Percentiles rank a stretch among this genome's conserved stretches.
These are phyloP conservation scores for Urocitellus parryii DNA, from an alignment of 2,113 vertebrate species.

Conservation along the genomic window DNA sequence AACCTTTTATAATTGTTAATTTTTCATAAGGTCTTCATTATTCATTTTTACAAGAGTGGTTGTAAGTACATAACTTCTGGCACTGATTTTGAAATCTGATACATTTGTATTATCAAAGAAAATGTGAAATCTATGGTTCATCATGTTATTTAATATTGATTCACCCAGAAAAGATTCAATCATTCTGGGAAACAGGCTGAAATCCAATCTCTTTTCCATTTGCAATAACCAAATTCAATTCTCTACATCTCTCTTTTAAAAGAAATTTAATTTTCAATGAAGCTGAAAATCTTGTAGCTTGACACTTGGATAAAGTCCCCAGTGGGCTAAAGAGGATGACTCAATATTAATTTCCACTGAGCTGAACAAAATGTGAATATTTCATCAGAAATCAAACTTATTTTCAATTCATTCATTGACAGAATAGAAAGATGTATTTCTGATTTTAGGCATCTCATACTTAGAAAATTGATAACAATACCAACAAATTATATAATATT, in stretches of 20 bases:
- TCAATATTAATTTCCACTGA: conserved; percentile 57
- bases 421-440: background rate
- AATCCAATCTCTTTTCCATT: conserved; percentile 64
- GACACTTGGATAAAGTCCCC: conserved; percentile 46
- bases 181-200: conserved; percentile 63
- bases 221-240: conserved; percentile 74
- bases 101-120: conserved; percentile 12
- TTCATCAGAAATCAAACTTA: conserved; percentile 1
- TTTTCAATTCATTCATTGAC: background rate
- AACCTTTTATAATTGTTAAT: background rate
- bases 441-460: background rate
- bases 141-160: conserved; percentile 63
- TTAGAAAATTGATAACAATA: background rate
- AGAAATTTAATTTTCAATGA: conserved; percentile 68
- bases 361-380: conserved; percentile 50
- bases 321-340: conserved; percentile 41
- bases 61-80: background rate
- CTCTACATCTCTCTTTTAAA: conserved; percentile 66
- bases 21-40: conserved; percentile 16
- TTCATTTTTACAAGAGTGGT: background rate
- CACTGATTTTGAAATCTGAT: conserved; percentile 28
- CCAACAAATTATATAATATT: background rate
- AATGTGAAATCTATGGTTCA: background rate
- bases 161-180: conserved; percentile 55
- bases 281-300: conserved; percentile 42